phyloP scores from a whole-genome alignment of 2,888 invertebrate genomes.

The Aquatica leii region DNA sequence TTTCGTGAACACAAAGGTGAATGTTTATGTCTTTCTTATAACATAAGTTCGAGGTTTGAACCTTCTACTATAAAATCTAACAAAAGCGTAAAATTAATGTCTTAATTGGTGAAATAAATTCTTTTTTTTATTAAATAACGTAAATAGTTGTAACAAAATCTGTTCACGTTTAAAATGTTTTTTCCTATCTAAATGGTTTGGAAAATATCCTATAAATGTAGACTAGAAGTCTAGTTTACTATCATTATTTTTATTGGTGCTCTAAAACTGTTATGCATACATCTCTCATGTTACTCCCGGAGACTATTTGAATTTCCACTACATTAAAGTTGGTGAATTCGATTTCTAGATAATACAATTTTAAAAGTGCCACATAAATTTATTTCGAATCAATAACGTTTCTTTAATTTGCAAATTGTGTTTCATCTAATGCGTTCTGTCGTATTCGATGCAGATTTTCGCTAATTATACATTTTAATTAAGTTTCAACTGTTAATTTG shows the following conservation, averaged over 20 bases:
- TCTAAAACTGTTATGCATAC: constrained; percentile 11
- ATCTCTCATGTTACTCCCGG: background rate
- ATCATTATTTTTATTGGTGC: constrained; percentile 12
- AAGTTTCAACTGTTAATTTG: too few relatives aligned
- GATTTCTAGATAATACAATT: constrained; percentile 8
- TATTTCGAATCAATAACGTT: background rate
- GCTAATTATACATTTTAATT: too few relatives aligned
- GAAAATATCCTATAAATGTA: constrained; percentile 8
- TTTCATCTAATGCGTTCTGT: too few relatives aligned
- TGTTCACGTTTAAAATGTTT: constrained; percentile 14
- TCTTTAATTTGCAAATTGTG: background rate
- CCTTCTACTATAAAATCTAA: too few relatives aligned
- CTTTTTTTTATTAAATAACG: too few relatives aligned
- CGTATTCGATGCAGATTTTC: too few relatives aligned
- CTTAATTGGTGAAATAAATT: too few relatives aligned
- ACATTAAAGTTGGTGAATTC: constrained; percentile 11
- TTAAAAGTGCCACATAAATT: constrained; percentile 8
- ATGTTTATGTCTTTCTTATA: too few relatives aligned
- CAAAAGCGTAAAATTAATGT: too few relatives aligned
- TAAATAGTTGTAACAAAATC: background rate
- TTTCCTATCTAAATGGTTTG: constrained; percentile 9
- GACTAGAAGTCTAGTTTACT: constrained; percentile 10
- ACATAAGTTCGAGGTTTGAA: too few relatives aligned
- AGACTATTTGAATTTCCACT: constrained; percentile 7
- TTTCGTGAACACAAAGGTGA: too few relatives aligned